Evolutionary conservation across 1,140 invertebrate genomes (phyloP).

Genomic region (Carposina sasakii): DNA sequence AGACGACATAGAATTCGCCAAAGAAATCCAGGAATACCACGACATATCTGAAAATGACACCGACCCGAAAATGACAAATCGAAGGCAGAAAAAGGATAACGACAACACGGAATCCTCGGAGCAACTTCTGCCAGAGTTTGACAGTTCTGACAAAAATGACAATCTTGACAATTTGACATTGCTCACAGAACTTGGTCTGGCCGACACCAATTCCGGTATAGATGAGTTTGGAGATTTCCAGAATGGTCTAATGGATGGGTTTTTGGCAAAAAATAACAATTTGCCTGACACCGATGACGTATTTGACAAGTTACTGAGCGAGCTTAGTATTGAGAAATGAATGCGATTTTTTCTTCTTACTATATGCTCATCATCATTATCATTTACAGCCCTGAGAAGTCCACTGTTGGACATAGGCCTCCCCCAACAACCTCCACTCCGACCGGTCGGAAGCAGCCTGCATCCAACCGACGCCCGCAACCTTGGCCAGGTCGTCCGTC

Average conservation of each 20-base stretch:
- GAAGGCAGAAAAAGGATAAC: constrained; percentile 46
- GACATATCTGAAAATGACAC: constrained; percentile 43
- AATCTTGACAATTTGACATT: constrained; percentile 46
- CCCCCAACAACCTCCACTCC: too few relatives aligned
- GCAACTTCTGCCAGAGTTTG: constrained; percentile 46
- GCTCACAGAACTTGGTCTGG: constrained; percentile 53
- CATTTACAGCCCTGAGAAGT: too few relatives aligned
- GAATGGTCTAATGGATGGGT: constrained; percentile 46
- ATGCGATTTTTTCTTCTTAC: too few relatives aligned
- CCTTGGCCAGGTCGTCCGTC: too few relatives aligned
- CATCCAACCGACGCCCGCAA: too few relatives aligned
- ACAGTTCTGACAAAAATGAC: constrained; percentile 21
- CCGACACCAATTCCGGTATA: constrained; percentile 29
- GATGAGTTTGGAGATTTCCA: constrained; percentile 64
- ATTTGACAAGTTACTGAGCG: constrained; percentile 56
- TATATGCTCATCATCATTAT: too few relatives aligned
- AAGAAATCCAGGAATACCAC: constrained; percentile 62
- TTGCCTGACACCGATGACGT: constrained; percentile 46
- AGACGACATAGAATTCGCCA: constrained; percentile 60
- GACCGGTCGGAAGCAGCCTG: too few relatives aligned
- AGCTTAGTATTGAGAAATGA: constrained; percentile 44
- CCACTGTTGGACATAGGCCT: too few relatives aligned
- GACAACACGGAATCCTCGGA: constrained; percentile 48
- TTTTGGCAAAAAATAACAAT: constrained; percentile 27
- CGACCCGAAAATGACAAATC: constrained; percentile 33